Evolutionary conservation across 1,140 invertebrate species (phyloP).

Genomic region (Lordiphosa collinella): DNA sequence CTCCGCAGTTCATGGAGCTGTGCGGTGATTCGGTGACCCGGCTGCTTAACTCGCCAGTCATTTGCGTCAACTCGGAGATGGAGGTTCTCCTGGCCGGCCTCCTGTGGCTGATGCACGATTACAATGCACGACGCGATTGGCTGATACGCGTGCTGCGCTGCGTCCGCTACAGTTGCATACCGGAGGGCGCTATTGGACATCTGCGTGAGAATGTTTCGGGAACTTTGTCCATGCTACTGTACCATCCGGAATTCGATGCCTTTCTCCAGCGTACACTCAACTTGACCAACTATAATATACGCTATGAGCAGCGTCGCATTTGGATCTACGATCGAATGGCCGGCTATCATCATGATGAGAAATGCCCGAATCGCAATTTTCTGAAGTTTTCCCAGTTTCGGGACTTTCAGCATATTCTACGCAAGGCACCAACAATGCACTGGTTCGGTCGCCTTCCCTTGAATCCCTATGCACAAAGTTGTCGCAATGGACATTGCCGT

Average conservation of each 20-base stretch:
- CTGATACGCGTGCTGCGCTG: background rate
- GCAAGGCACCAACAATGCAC: slow-evolving; percentile 3
- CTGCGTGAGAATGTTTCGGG: background rate
- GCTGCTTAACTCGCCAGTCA: slow-evolving; percentile 12
- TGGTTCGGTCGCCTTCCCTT: slow-evolving; percentile 20
- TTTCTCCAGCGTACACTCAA: background rate
- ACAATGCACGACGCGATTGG: background rate
- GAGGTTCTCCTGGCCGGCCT: slow-evolving; percentile 23
- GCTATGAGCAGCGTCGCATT: slow-evolving; percentile 17
- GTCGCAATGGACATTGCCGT: slow-evolving; percentile 10
- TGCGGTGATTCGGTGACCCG: slow-evolving; percentile 1
- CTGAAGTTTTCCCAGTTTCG: slow-evolving; percentile 9
- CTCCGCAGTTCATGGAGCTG: background rate
- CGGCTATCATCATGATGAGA: slow-evolving; percentile 23
- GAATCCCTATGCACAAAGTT: slow-evolving; percentile 16
- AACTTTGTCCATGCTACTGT: background rate
- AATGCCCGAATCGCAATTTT: slow-evolving; percentile 18
- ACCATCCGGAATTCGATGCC: slow-evolving; percentile 11
- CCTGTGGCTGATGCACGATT: slow-evolving; percentile 18
- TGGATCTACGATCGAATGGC: slow-evolving; percentile 23
- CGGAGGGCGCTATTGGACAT: slow-evolving; percentile 5
- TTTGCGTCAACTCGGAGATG: slow-evolving; percentile 30
- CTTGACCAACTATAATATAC: slow-evolving; percentile 1
- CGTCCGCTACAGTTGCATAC: slow-evolving; percentile 17
- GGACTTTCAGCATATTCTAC: slow-evolving; percentile 1